Percentiles rank a stretch among this genome's conserved stretches.
phyloP scores from a whole-genome alignment of 2,113 vertebrate genomes.

The Phrynosoma platyrhinos region DNA sequence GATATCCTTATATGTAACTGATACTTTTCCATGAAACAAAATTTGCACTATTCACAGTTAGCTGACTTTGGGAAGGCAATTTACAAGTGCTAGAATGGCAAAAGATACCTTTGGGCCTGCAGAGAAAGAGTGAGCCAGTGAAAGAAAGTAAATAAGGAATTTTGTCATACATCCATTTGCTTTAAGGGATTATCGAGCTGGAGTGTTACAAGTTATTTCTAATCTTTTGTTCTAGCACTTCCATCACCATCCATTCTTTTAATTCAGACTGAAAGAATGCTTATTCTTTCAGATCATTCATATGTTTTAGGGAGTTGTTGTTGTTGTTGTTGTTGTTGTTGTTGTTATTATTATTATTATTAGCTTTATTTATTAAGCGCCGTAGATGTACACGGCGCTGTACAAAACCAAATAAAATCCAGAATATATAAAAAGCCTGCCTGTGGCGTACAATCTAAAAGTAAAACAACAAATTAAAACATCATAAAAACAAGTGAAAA shows the following conservation, averaged over 20 bases:
- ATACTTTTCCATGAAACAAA: constrained; percentile 21
- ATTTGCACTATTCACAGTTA: constrained; percentile 12
- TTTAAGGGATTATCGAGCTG: not conserved
- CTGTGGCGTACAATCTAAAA: too few relatives aligned
- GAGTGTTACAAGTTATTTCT: not conserved
- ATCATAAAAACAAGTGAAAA: too few relatives aligned
- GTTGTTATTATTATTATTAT: too few relatives aligned
- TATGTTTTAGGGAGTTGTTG: not conserved
- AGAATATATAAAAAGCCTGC: too few relatives aligned
- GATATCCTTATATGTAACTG: not conserved
- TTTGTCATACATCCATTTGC: not conserved
- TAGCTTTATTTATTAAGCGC: too few relatives aligned
- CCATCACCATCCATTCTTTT: not conserved
- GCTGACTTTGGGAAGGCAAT: constrained; percentile 3
- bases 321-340: too few relatives aligned
- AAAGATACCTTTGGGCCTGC: not conserved
- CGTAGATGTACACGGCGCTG: too few relatives aligned
- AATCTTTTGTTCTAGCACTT: not conserved
- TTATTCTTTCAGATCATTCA: not conserved
- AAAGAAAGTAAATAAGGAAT: not conserved
- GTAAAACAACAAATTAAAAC: too few relatives aligned
- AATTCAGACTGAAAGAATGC: not conserved
- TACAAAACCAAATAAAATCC: too few relatives aligned
- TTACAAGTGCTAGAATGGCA: constrained; percentile 19
- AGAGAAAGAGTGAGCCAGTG: not conserved